Percentiles rank a stretch among this genome's conserved stretches.
Conservation (phyloP, 1,140 invertebrate species). For the Araneus ventricosus region DNA sequence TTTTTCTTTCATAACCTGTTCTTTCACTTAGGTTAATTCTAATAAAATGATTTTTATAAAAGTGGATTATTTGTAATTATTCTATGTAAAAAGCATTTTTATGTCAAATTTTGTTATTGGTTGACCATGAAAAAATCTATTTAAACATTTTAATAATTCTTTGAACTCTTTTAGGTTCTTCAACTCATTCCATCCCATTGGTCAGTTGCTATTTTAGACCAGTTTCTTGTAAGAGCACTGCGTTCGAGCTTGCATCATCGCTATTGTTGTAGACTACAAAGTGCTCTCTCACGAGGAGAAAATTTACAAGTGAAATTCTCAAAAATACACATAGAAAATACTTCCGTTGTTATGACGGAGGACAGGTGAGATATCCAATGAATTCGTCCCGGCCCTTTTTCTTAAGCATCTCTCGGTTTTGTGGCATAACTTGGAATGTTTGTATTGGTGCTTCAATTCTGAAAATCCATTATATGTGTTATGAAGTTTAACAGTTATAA, state of each 20-base stretch:
- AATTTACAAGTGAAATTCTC: slow-evolving; percentile 80
- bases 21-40: too few species aligned
- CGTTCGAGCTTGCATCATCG: slow-evolving; percentile 80
- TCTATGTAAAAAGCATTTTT: too few species aligned
- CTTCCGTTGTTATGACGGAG: slow-evolving; percentile 80
- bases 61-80: too few species aligned
- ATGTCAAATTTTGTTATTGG: too few species aligned
- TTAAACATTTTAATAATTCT: neutral
- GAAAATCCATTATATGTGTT: too few species aligned
- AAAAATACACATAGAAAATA: slow-evolving; percentile 79
- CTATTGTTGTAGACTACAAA: slow-evolving; percentile 80
- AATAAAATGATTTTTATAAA: too few species aligned
- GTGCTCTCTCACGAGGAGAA: slow-evolving; percentile 81
- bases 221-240: slow-evolving; percentile 80
- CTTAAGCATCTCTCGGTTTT: neutral
- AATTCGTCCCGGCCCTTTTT: neutral
- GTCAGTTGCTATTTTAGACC: slow-evolving; percentile 80
- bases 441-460: too few species aligned
- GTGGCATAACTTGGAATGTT: too few species aligned
- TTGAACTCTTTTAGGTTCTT: slow-evolving; percentile 78
- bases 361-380: slow-evolving; percentile 78
- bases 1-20: too few species aligned
- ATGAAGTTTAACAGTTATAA: too few species aligned
- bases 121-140: too few species aligned
- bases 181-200: slow-evolving; percentile 81